Conservation (phyloP, 2,113 vertebrate genomes). For the Ploceus nigricollis region DNA sequence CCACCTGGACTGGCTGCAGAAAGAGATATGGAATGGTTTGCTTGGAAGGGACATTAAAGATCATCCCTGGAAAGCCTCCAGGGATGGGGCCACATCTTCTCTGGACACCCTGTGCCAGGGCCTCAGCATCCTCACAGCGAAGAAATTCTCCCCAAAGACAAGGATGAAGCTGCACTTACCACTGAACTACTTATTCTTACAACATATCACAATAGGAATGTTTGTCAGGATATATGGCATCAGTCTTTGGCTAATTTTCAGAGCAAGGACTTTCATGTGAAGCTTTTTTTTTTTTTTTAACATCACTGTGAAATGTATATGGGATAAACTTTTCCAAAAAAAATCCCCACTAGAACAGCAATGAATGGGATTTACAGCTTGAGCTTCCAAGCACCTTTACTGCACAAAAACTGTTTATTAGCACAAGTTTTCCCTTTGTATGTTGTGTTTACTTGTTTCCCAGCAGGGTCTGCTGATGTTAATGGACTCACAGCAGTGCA, state of each 20-base stretch:
- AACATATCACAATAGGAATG: accelerated
- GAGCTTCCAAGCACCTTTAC: conserved; percentile 71
- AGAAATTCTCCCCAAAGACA: neutral
- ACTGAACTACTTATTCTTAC: neutral
- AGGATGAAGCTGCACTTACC: neutral
- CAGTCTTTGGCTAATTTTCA: neutral
- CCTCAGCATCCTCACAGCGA: neutral
- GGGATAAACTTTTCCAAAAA: neutral
- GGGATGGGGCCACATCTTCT: neutral
- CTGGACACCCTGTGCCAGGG: neutral
- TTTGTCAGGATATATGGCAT: neutral
- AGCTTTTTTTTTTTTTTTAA: neutral
- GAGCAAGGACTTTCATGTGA: neutral
- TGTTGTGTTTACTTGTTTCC: conserved; percentile 81
- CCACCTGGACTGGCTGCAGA: neutral
- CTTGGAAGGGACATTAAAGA: neutral
- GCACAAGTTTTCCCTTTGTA: conserved; percentile 72
- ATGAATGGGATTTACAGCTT: conserved; percentile 5
- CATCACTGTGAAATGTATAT: neutral
- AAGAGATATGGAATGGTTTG: accelerated
- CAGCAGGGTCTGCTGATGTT: conserved; percentile 86
- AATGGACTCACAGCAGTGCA: conserved; percentile 95
- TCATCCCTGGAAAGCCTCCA: neutral
- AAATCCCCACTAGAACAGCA: neutral
- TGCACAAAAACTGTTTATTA: conserved; percentile 59